These are phyloP conservation scores for Raillietiella orientalis DNA, from an alignment of 2,888 invertebrate species.

Conservation along the genomic window DNA sequence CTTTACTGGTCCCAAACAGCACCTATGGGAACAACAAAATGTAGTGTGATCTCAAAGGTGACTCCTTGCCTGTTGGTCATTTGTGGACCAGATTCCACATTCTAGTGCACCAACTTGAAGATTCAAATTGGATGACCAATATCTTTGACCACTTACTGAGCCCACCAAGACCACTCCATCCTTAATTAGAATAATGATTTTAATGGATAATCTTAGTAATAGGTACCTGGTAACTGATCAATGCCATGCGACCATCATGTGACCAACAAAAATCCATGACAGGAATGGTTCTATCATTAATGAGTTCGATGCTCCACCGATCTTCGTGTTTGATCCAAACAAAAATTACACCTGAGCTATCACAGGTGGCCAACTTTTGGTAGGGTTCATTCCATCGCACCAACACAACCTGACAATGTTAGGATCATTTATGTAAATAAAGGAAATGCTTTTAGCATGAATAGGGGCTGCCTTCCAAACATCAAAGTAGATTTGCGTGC, in stretches of 20 bases:
- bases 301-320: constrained; percentile 92
- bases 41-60: background rate
- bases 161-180: constrained; percentile 96
- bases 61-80: constrained; percentile 42
- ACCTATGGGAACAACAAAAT: constrained; percentile 20
- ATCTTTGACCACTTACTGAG: constrained; percentile 81
- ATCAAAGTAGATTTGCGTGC: no score
- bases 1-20: constrained; percentile 77
- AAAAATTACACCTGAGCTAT: constrained; percentile 87
- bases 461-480: no score
- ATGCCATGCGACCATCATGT: constrained; percentile 88
- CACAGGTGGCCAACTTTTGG: constrained; percentile 88
- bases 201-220: background rate
- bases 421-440: background rate
- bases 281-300: constrained; percentile 86
- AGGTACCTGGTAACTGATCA: constrained; percentile 92
- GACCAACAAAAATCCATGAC: constrained; percentile 97
- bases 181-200: constrained; percentile 15
- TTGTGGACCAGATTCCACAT: constrained; percentile 92
- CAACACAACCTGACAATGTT: constrained; percentile 66
- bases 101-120: constrained; percentile 68
- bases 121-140: constrained; percentile 93
- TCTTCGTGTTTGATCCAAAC: constrained; percentile 99
- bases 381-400: constrained; percentile 97
- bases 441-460: no score